Percentiles rank a stretch among this genome's conserved stretches.
Conservation (phyloP, 2,888 invertebrate genomes). For the Diarsia mendica region DNA sequence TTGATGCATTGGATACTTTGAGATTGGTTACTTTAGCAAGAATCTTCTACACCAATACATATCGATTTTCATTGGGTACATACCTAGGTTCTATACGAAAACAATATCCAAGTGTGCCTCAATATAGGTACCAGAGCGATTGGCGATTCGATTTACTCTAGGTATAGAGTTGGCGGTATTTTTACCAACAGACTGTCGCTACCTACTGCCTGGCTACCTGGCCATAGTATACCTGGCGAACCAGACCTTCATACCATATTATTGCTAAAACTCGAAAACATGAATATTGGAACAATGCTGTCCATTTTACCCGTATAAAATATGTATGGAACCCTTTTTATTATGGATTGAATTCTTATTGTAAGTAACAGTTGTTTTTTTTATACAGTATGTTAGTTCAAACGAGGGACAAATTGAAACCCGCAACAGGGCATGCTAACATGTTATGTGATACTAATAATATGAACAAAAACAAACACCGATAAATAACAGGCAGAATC, state of each 20-base stretch:
- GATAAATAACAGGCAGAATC: too few relatives aligned
- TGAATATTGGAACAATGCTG: slow-evolving; percentile 53
- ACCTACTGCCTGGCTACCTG: slow-evolving; percentile 7
- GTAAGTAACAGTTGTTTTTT: slow-evolving; percentile 29
- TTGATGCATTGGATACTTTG: too few relatives aligned
- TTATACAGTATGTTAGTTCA: neutral
- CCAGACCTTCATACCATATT: slow-evolving; percentile 7
- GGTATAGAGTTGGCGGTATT: slow-evolving; percentile 14
- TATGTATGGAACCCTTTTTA: slow-evolving; percentile 46
- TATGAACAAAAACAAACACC: too few relatives aligned
- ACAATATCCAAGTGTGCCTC: slow-evolving; percentile 17
- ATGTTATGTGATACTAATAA: too few relatives aligned
- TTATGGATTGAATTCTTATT: slow-evolving; percentile 33
- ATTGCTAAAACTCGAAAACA: slow-evolving; percentile 44
- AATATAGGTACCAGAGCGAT: slow-evolving; percentile 24
- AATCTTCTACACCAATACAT: too few relatives aligned
- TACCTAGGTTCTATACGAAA: slow-evolving; percentile 4
- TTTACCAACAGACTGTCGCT: slow-evolving; percentile 17
- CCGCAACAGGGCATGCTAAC: too few relatives aligned
- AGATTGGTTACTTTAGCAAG: too few relatives aligned
- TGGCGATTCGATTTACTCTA: slow-evolving; percentile 25
- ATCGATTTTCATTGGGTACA: neutral
- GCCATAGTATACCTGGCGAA: neutral
- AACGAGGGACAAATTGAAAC: too few relatives aligned
- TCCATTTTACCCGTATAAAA: slow-evolving; percentile 53